Evolutionary conservation across 2,888 invertebrate species (phyloP).

Genomic region (Panorpa germanica): DNA sequence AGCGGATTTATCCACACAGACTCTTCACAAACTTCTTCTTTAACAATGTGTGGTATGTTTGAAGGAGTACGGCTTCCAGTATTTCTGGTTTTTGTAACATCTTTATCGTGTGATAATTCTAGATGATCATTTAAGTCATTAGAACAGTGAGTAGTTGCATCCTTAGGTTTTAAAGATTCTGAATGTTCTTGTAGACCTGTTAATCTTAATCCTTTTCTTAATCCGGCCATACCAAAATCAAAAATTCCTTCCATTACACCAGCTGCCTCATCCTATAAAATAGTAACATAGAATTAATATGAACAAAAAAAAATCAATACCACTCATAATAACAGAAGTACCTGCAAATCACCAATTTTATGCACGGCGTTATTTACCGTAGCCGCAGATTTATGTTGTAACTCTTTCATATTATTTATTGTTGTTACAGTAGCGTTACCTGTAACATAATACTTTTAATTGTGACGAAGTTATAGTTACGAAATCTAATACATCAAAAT

Average conservation of each 20-base stretch:
- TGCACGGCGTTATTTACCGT: slow-evolving; percentile 36
- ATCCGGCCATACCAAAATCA: slow-evolving; percentile 39
- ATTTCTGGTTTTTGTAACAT: too few relatives aligned
- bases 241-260: slow-evolving; percentile 42
- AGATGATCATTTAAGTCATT: too few relatives aligned
- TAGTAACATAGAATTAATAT: slow-evolving; percentile 5
- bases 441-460: too few relatives aligned
- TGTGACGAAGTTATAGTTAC: too few relatives aligned
- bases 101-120: too few relatives aligned
- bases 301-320: slow-evolving; percentile 8
- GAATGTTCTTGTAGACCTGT: slow-evolving; percentile 37
- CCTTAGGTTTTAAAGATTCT: slow-evolving; percentile 15
- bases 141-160: background rate
- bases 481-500: too few relatives aligned
- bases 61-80: too few relatives aligned
- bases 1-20: too few relatives aligned
- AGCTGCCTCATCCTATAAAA: slow-evolving; percentile 36
- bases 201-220: slow-evolving; percentile 35
- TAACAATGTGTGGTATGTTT: too few relatives aligned
- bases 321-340: slow-evolving; percentile 17
- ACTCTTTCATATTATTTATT: slow-evolving; percentile 27
- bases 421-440: too few relatives aligned
- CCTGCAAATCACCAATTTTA: slow-evolving; percentile 43
- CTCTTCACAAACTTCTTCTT: too few relatives aligned
- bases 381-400: slow-evolving; percentile 26